These are phyloP conservation scores for Spea hammondii DNA, from an alignment of 2,797 vertebrate species.

Conservation along the genomic window DNA sequence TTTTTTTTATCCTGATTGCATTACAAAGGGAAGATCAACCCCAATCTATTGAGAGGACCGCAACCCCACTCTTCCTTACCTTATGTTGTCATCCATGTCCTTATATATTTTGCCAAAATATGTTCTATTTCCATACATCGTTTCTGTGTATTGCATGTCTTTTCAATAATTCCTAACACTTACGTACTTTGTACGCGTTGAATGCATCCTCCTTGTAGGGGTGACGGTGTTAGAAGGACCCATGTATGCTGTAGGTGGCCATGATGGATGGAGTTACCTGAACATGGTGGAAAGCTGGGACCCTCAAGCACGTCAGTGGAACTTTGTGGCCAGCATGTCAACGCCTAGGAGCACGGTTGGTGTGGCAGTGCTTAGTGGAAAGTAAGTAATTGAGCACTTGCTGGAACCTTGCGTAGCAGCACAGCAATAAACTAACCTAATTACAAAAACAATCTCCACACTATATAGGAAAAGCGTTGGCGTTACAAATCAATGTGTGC, in stretches of 20 bases:
- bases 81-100: too few relatives aligned
- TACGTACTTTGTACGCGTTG: too few relatives aligned
- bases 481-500: too few relatives aligned
- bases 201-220: slow-evolving; percentile 65
- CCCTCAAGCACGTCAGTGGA: slow-evolving; percentile 96
- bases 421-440: not conserved
- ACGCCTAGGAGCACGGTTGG: slow-evolving; percentile 96
- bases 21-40: too few relatives aligned
- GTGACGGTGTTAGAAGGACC: slow-evolving; percentile 94
- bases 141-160: too few relatives aligned
- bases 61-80: too few relatives aligned
- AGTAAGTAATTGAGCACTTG: slow-evolving; percentile 73
- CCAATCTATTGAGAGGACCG: too few relatives aligned
- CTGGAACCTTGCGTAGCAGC: too few relatives aligned
- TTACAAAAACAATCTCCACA: not conserved
- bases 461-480: not conserved
- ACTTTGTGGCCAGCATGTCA: slow-evolving; percentile 97
- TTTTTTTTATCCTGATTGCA: too few relatives aligned
- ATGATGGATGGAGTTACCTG: slow-evolving; percentile 97
- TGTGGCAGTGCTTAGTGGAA: slow-evolving; percentile 89
- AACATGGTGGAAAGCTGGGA: slow-evolving; percentile 96
- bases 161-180: too few relatives aligned
- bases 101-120: too few relatives aligned
- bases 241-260: slow-evolving; percentile 96
- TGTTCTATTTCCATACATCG: too few relatives aligned